Conservation (phyloP, 30 jellyfish, hydroid and myxozoan species). For the Clytia hemisphaerica region DNA sequence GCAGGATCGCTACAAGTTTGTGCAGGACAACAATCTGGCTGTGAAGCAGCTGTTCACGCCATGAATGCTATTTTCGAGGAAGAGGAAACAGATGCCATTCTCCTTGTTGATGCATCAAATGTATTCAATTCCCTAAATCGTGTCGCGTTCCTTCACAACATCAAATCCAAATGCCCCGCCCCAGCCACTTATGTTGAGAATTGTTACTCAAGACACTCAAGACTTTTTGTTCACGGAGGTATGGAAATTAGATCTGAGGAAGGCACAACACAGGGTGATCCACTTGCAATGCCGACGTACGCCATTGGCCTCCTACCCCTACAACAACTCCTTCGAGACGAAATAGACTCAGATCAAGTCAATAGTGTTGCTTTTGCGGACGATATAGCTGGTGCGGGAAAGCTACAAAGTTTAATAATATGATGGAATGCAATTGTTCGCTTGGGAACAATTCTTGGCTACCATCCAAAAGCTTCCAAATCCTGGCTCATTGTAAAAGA, state of each 20-base stretch:
- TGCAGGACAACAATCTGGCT: not conserved
- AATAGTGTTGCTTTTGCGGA: constrained; percentile 1
- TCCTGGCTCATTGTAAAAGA: too few relatives aligned
- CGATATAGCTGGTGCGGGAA: constrained; percentile 19
- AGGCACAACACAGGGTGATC: constrained; percentile 39
- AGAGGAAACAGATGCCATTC: constrained; percentile 9
- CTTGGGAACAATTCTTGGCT: constrained; percentile 10
- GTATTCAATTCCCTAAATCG: constrained; percentile 24
- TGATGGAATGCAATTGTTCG: not conserved
- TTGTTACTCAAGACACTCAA: constrained; percentile 7
- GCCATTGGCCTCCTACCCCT: not conserved
- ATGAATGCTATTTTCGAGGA: not conserved
- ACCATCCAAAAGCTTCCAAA: too few relatives aligned
- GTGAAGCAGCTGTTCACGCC: constrained; percentile 21
- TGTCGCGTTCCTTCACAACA: constrained; percentile 13
- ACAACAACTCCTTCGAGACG: not conserved
- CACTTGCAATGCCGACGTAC: constrained; percentile 27
- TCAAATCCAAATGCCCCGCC: constrained; percentile 13
- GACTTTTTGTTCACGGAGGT: constrained; percentile 18
- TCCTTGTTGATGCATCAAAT: constrained; percentile 26
- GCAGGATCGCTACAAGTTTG: constrained; percentile 17
- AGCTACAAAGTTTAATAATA: not conserved
- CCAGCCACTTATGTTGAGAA: not conserved
- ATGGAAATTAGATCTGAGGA: constrained; percentile 15
- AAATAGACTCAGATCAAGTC: too few relatives aligned